Percentiles rank a stretch among this genome's conserved stretches.
Evolutionary conservation across 2,888 invertebrate genomes (phyloP).

Genomic region (Aporophyla lueneburgensis): DNA sequence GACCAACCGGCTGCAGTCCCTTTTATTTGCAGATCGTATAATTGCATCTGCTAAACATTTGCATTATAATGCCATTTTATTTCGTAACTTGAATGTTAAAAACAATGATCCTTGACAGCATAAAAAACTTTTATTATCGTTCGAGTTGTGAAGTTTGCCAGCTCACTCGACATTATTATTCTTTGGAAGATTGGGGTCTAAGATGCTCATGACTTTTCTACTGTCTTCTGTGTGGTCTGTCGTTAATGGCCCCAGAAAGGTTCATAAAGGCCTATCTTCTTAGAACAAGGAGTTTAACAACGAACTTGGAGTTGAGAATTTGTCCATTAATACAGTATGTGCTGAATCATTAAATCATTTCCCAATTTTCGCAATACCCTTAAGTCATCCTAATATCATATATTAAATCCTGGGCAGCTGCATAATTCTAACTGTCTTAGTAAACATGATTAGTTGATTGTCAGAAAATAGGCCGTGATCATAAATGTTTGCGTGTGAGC

Average conservation of each 20-base stretch:
- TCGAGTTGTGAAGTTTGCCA: neutral
- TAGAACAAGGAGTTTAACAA: neutral
- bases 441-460: conserved; percentile 47
- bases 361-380: conserved; percentile 21
- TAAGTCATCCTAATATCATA: conserved; percentile 24
- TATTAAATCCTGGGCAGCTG: conserved; percentile 53
- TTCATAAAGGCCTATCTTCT: neutral
- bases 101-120: conserved; percentile 23
- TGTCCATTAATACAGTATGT: neutral
- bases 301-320: neutral
- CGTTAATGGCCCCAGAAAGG: neutral
- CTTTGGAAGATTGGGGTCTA: neutral
- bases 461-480: conserved; percentile 49
- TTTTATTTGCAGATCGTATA: conserved; percentile 53
- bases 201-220: neutral
- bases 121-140: conserved; percentile 28
- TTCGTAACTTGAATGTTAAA: conserved; percentile 27
- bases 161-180: conserved; percentile 4
- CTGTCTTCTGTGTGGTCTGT: neutral
- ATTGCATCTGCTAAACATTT: conserved; percentile 52
- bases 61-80: conserved; percentile 33
- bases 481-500: conserved; percentile 46
- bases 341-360: conserved; percentile 21
- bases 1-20: conserved; percentile 44
- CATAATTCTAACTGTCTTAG: conserved; percentile 52